phyloP scores from a whole-genome alignment of 2,113 vertebrate species.

The Coreoperca whiteheadi region DNA sequence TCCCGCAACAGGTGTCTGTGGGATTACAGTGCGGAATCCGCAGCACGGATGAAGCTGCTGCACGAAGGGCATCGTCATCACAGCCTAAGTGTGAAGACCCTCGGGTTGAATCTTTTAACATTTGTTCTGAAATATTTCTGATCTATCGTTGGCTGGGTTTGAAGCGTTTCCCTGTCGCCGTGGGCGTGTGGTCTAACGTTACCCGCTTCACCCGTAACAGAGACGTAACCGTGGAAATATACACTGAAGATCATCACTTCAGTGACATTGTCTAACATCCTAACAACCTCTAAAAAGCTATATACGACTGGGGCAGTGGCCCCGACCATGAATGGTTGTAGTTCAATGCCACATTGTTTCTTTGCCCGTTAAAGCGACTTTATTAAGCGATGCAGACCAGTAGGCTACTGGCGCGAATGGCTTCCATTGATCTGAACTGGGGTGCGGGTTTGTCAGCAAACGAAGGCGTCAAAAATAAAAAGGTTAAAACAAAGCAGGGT shows the following conservation, averaged over 20 bases:
- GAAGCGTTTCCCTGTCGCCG: not conserved
- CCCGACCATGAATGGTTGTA: not conserved
- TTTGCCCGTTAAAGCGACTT: constrained; percentile 1
- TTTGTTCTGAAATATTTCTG: not conserved
- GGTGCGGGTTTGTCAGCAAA: constrained; percentile 20
- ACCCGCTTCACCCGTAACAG: not conserved
- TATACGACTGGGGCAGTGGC: too few relatives aligned
- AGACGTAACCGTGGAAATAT: not conserved
- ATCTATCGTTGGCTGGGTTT: not conserved
- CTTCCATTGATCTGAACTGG: not conserved
- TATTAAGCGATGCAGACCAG: not conserved
- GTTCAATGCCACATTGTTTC: not conserved
- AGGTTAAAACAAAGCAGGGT: constrained; percentile 56
- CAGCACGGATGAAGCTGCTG: not conserved
- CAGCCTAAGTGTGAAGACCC: not conserved
- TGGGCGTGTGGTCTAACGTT: constrained; percentile 51
- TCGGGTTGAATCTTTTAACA: not conserved
- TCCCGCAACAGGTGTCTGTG: constrained; percentile 82
- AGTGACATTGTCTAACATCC: not conserved
- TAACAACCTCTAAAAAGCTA: not conserved
- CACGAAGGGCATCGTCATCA: not conserved
- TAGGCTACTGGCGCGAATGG: not conserved
- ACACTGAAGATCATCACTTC: not conserved
- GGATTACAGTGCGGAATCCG: constrained; percentile 67
- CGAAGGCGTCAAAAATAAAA: constrained; percentile 15